Percentiles rank a stretch among this genome's conserved stretches.
Evolutionary conservation across 2,888 invertebrate genomes (phyloP).

Genomic region (Gryllus longicercus): DNA sequence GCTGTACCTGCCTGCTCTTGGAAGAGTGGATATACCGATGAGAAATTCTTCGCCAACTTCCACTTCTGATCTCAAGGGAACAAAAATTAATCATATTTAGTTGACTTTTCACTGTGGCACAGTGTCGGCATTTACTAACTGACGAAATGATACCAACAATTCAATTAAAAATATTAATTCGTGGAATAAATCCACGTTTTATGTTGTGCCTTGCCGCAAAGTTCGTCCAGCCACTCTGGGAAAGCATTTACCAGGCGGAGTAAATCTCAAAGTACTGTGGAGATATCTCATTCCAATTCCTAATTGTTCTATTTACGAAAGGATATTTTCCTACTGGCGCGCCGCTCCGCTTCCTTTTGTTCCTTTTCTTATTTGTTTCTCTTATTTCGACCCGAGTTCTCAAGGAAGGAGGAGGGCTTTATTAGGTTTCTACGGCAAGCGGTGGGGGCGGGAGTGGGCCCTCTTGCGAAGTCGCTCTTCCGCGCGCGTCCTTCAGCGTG

Average conservation of each 20-base stretch:
- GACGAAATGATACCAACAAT: background rate
- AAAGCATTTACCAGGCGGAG: background rate
- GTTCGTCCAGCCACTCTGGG: background rate
- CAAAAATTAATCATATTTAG: no score
- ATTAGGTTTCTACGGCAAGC: background rate
- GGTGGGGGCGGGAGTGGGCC: no score
- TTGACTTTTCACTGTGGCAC: background rate
- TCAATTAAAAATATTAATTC: conserved; percentile 6
- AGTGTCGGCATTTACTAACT: background rate
- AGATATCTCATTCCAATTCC: conserved; percentile 17
- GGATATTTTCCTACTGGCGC: background rate
- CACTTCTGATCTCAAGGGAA: no score
- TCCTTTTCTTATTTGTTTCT: background rate
- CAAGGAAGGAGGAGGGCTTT: background rate
- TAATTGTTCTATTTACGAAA: conserved; percentile 9
- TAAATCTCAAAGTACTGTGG: background rate
- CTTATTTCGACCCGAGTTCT: background rate
- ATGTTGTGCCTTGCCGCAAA: background rate
- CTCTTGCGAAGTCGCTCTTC: no score
- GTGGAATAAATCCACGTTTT: background rate
- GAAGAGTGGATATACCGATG: no score
- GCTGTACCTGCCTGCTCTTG: no score
- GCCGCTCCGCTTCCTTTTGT: background rate
- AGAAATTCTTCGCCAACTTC: no score
- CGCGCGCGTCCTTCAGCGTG: no score